A percentile compares a stretch with the other conserved stretches of the same genome.
Conservation (phyloP, 2,113 vertebrate genomes). For the Notechis scutatus region DNA sequence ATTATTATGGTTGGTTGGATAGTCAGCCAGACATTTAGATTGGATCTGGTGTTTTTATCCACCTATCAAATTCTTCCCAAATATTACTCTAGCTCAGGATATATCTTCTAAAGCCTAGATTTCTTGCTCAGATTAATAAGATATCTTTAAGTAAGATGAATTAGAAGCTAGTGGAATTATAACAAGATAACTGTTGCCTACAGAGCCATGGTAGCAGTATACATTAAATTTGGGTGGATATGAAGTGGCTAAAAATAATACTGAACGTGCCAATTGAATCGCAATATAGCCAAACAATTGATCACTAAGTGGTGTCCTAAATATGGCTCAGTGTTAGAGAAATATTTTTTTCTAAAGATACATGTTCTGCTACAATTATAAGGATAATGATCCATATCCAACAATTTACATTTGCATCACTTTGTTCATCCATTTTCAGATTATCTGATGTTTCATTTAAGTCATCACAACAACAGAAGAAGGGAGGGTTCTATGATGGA, state of each 20-base stretch:
- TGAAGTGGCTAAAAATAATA: background rate
- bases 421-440: background rate
- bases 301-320: conserved; percentile 19
- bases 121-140: background rate
- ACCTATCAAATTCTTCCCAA: background rate
- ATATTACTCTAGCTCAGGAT: background rate
- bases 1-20: background rate
- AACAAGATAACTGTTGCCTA: background rate
- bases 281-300: accelerated
- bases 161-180: background rate
- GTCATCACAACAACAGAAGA: background rate
- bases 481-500: background rate
- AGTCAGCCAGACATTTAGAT: background rate
- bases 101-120: background rate
- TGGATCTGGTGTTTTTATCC: background rate
- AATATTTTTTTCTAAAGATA: conserved; percentile 11
- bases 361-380: conserved; percentile 35
- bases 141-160: background rate
- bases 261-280: background rate
- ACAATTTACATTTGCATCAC: background rate
- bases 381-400: conserved; percentile 37
- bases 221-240: background rate
- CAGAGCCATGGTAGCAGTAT: too few species aligned
- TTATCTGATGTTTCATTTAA: background rate
- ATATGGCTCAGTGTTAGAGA: conserved; percentile 32